Conservation (phyloP, 2,797 vertebrate genomes). For the Nasua narica region DNA sequence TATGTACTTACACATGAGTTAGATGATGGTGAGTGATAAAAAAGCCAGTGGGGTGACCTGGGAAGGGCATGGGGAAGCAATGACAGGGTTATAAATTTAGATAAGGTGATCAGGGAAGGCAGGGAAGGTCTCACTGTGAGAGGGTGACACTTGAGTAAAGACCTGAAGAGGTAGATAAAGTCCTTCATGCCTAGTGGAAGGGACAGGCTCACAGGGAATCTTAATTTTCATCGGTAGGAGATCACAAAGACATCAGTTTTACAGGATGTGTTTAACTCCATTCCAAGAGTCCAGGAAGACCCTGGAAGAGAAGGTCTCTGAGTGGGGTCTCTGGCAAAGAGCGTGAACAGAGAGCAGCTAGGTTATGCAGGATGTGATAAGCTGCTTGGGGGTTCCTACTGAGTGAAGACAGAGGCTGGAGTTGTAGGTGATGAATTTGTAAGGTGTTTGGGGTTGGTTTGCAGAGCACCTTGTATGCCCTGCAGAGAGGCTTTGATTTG, state of each 20-base stretch:
- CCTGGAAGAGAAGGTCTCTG: neutral
- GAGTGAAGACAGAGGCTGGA: neutral
- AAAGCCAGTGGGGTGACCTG: neutral
- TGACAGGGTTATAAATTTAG: neutral
- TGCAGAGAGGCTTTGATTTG: neutral
- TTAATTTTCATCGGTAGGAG: neutral
- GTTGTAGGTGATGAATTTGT: neutral
- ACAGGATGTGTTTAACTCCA: neutral
- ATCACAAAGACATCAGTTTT: neutral
- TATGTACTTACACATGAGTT: neutral
- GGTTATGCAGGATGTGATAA: neutral
- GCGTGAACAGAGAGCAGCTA: neutral
- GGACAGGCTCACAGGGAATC: neutral
- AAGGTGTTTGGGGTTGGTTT: neutral
- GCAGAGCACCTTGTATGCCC: neutral
- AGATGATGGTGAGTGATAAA: neutral
- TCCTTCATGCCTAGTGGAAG: neutral
- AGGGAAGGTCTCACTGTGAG: neutral
- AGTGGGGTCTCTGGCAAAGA: neutral
- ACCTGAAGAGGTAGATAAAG: neutral
- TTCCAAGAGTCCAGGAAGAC: neutral
- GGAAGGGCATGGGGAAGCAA: neutral
- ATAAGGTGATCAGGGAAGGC: neutral
- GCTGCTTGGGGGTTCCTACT: neutral
- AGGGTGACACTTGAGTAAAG: neutral